phyloP scores from a whole-genome alignment of 1,140 invertebrate genomes.

The Lordiphosa mommai region DNA sequence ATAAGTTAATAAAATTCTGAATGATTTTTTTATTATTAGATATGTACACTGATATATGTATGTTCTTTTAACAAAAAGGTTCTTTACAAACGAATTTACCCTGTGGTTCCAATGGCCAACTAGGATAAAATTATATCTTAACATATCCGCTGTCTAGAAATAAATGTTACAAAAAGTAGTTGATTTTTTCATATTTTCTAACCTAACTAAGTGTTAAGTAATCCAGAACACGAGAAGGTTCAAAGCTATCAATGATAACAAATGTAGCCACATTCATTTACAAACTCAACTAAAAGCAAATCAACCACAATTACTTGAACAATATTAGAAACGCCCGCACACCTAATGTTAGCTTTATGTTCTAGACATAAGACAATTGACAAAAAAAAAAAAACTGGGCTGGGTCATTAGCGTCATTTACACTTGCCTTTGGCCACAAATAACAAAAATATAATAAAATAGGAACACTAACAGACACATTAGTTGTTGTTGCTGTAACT shows the following conservation, averaged over 20 bases:
- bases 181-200: no score
- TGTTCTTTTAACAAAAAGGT: no score
- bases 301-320: conserved; percentile 30
- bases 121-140: no score
- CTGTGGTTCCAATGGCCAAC: no score
- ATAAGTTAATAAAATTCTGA: no score
- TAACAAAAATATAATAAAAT: background rate
- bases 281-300: conserved; percentile 49
- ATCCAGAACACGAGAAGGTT: background rate
- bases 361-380: conserved; percentile 56
- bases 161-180: no score
- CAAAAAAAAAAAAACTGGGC: conserved; percentile 68
- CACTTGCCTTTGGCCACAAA: conserved; percentile 49
- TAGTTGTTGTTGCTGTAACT: background rate
- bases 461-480: background rate
- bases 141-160: no score
- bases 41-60: no score
- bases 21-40: no score
- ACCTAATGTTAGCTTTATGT: conserved; percentile 7
- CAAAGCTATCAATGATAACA: conserved; percentile 6
- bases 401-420: conserved; percentile 76
- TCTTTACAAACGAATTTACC: no score
- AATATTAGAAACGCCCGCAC: conserved; percentile 2
- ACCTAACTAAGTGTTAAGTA: background rate
- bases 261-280: conserved; percentile 48